Evolutionary conservation across 2,113 vertebrate species (phyloP).

Genomic region (Ondatra zibethicus): DNA sequence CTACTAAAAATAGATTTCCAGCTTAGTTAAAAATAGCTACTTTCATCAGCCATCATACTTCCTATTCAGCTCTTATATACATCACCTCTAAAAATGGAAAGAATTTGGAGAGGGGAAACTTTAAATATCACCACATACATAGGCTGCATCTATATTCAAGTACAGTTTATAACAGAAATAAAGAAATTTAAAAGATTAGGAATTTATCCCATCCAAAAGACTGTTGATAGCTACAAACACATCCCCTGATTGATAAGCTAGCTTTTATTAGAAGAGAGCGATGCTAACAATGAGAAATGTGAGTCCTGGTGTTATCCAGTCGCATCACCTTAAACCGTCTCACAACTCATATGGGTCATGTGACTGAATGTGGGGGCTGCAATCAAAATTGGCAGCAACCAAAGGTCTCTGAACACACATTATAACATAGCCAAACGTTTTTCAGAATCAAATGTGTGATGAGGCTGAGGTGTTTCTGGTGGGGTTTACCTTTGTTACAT

Average conservation of each 20-base stretch:
- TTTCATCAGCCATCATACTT: constrained; percentile 59
- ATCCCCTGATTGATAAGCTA: not conserved
- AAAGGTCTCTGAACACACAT: not conserved
- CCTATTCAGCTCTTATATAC: constrained; percentile 11
- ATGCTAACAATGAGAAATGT: not conserved
- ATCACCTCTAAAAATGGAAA: constrained; percentile 46
- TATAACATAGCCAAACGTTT: not conserved
- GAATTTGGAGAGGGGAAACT: not conserved
- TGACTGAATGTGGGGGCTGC: not conserved
- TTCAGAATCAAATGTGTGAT: not conserved
- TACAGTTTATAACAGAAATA: not conserved
- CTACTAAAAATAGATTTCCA: constrained; percentile 44
- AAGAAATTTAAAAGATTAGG: not conserved
- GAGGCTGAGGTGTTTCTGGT: not conserved
- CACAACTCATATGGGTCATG: not conserved
- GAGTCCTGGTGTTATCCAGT: not conserved
- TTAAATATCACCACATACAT: constrained; percentile 32
- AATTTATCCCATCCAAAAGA: not conserved
- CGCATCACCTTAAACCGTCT: not conserved
- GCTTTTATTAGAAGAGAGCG: not conserved
- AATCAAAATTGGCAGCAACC: not conserved
- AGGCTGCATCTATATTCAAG: constrained; percentile 27
- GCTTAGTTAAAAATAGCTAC: constrained; percentile 59
- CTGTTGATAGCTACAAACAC: not conserved
- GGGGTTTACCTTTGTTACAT: too few species aligned